These are phyloP conservation scores for Sebastiscus albofasciatus DNA, from an alignment of 2,797 vertebrate species.

Conservation along the genomic window DNA sequence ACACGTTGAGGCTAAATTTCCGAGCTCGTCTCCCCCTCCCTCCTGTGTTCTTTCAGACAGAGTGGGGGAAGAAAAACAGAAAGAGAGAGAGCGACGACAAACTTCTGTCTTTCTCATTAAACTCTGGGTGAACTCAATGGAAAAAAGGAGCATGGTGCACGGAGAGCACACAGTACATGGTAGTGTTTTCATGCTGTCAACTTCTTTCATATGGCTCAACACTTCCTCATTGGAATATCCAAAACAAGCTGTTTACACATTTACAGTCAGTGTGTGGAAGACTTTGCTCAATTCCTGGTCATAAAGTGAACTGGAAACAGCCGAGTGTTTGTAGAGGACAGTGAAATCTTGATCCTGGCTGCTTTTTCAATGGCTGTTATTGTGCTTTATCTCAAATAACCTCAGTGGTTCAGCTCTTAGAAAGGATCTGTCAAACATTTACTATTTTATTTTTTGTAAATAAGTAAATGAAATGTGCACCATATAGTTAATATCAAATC, in stretches of 20 bases:
- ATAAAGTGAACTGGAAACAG: neutral
- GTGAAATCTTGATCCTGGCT: neutral
- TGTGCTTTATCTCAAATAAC: neutral
- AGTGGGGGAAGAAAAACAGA: constrained; percentile 48
- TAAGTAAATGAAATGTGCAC: too few species aligned
- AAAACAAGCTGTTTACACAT: constrained; percentile 22
- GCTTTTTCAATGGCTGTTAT: neutral
- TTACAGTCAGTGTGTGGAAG: neutral
- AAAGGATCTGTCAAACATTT: neutral
- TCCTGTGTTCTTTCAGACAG: constrained; percentile 19
- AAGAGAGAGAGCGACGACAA: constrained; percentile 21
- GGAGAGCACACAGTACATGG: neutral
- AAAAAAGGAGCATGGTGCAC: neutral
- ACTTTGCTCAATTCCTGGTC: neutral
- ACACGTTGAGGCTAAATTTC: constrained; percentile 40
- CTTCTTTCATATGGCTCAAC: constrained; percentile 3
- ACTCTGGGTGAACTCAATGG: constrained; percentile 55
- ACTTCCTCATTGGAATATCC: constrained; percentile 33
- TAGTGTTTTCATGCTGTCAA: neutral
- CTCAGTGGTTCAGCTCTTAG: neutral
- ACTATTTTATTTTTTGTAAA: too few species aligned
- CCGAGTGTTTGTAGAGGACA: neutral
- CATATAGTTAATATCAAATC: too few species aligned
- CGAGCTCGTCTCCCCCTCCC: neutral
- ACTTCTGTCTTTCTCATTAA: constrained; percentile 72